These are phyloP conservation scores for Brachionus manjavacas DNA, from an alignment of 1,140 invertebrate species.

Conservation along the genomic window DNA sequence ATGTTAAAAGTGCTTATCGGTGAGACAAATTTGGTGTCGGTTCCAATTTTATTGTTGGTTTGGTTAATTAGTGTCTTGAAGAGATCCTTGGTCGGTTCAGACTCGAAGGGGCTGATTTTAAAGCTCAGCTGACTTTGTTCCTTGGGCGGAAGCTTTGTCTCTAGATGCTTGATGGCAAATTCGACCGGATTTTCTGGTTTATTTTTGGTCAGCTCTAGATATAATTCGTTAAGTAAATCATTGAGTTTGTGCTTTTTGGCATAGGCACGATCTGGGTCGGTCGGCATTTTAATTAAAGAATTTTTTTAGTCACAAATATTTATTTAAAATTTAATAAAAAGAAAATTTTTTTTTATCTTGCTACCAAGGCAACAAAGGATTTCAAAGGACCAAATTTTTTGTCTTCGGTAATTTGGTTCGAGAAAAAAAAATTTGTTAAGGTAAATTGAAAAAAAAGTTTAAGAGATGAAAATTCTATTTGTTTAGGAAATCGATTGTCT, in stretches of 20 bases:
- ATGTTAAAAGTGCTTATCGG: not conserved
- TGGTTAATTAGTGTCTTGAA: not conserved
- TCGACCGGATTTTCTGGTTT: not conserved
- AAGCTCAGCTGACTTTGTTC: not conserved
- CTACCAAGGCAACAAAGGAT: not conserved
- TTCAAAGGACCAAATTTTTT: no score
- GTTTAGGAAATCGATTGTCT: no score
- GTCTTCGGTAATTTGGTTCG: no score
- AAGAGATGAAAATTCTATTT: no score
- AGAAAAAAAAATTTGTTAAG: no score
- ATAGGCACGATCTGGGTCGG: not conserved
- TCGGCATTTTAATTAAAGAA: not conserved
- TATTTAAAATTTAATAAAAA: not conserved
- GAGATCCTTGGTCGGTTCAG: not conserved
- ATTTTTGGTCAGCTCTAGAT: slow-evolving; percentile 1
- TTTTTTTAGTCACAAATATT: not conserved
- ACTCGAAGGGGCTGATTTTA: not conserved
- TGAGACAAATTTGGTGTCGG: not conserved
- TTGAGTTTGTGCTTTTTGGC: slow-evolving; percentile 13
- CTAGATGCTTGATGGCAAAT: not conserved
- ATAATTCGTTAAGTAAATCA: not conserved
- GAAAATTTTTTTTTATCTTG: not conserved
- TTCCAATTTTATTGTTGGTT: not conserved
- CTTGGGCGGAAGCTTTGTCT: slow-evolving; percentile 13
- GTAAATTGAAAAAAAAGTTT: no score